A percentile compares a stretch with the other conserved stretches of the same genome.
phyloP scores from a whole-genome alignment of 1,140 invertebrate genomes.

The Ips typographus region DNA sequence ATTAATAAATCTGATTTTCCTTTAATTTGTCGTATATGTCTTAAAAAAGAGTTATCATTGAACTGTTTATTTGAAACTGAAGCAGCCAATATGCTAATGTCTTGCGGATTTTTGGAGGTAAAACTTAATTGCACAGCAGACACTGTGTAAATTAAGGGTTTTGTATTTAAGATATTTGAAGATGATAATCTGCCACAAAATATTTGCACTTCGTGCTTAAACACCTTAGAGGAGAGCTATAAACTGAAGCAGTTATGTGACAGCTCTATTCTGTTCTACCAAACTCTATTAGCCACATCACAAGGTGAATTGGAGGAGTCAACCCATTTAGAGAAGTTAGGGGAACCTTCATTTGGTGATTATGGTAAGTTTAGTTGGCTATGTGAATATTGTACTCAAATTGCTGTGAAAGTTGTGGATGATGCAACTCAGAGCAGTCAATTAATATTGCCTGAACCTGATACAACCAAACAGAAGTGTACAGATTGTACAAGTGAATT shows the following conservation, averaged over 20 bases:
- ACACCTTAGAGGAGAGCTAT: conserved; percentile 7
- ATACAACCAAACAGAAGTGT: conserved; percentile 5
- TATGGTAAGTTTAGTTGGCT: neutral
- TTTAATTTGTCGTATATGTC: too few relatives aligned
- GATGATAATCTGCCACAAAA: conserved; percentile 7
- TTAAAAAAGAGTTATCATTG: too few relatives aligned
- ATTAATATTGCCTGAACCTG: neutral
- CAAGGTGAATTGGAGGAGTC: too few relatives aligned
- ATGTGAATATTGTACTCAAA: neutral
- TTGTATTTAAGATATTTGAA: conserved; percentile 4
- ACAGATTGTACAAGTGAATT: conserved; percentile 8
- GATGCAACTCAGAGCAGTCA: neutral
- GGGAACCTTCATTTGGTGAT: too few relatives aligned
- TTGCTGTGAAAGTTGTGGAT: neutral
- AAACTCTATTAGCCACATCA: neutral
- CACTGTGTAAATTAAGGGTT: too few relatives aligned
- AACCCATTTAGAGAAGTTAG: too few relatives aligned
- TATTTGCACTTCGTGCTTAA: neutral
- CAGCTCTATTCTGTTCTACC: neutral
- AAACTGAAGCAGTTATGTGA: conserved; percentile 12
- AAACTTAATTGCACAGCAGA: too few relatives aligned
- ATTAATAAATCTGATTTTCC: too few relatives aligned
- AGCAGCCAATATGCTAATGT: too few relatives aligned
- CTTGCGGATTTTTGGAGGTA: too few relatives aligned
- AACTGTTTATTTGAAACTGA: too few relatives aligned